A percentile compares a stretch with the other conserved stretches of the same genome.
Conservation (phyloP, 1,140 invertebrate species). For the Eriocheir sinensis region DNA sequence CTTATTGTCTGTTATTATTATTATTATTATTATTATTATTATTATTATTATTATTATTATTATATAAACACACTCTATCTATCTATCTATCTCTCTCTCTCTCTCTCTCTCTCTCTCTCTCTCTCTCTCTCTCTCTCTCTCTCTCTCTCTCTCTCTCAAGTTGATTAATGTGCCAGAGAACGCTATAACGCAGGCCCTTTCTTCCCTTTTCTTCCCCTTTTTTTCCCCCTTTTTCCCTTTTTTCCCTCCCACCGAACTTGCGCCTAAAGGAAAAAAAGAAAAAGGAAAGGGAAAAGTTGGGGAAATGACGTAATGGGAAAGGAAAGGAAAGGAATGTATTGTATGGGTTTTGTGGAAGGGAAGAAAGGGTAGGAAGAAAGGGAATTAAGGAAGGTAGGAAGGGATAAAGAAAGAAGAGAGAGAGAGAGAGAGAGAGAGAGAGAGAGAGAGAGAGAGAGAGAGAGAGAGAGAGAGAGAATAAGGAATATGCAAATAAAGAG, state of each 20-base stretch:
- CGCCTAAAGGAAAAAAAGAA: too few species aligned
- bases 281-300: too few species aligned
- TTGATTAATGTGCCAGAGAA: not conserved
- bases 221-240: not conserved
- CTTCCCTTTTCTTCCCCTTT: not conserved
- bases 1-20: too few species aligned
- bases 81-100: not conserved
- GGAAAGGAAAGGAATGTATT: too few species aligned
- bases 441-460: not conserved
- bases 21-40: too few species aligned
- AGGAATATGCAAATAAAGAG: too few species aligned
- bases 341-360: too few species aligned
- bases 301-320: too few species aligned
- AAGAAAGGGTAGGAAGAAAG: not conserved
- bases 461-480: too few species aligned
- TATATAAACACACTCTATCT: not conserved
- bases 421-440: not conserved
- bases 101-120: conserved; percentile 17
- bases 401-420: not conserved
- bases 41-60: too few species aligned
- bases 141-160: not conserved
- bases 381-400: too few species aligned
- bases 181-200: too few species aligned
- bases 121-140: not conserved
- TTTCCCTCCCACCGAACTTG: not conserved